Percentiles rank a stretch among this genome's conserved stretches.
phyloP scores from a whole-genome alignment of 2,888 invertebrate species.

The Tenthredo livida region DNA sequence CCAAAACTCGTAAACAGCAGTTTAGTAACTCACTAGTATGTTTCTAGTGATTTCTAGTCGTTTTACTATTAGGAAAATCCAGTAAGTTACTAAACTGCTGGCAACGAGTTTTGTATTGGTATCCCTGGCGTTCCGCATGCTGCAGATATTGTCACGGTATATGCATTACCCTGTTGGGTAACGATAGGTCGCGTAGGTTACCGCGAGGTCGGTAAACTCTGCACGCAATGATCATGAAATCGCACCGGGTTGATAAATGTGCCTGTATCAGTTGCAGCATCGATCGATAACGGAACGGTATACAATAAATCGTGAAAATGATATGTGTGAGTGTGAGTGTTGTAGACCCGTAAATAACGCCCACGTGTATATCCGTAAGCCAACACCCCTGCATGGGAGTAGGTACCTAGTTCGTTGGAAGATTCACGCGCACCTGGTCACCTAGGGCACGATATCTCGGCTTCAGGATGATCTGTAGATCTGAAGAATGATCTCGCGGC shows the following conservation, averaged over 20 bases:
- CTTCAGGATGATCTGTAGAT: constrained; percentile 47
- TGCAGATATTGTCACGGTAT: too few relatives aligned
- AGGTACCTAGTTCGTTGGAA: background rate
- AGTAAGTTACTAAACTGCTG: too few relatives aligned
- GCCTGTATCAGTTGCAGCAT: constrained; percentile 68
- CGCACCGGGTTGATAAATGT: constrained; percentile 61
- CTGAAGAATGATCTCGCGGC: constrained; percentile 41
- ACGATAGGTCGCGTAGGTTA: constrained; percentile 1
- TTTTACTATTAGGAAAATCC: too few relatives aligned
- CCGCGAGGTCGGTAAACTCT: background rate
- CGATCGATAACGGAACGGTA: constrained; percentile 60
- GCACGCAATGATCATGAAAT: constrained; percentile 28
- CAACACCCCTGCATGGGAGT: background rate
- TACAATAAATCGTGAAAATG: constrained; percentile 32
- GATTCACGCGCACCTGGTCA: constrained; percentile 55
- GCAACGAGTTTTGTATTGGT: too few relatives aligned
- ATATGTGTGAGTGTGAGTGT: background rate
- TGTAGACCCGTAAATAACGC: constrained; percentile 21
- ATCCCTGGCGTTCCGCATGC: too few relatives aligned
- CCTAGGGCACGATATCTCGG: constrained; percentile 37
- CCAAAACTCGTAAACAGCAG: too few relatives aligned
- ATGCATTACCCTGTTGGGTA: background rate
- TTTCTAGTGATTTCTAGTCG: too few relatives aligned
- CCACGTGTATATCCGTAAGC: constrained; percentile 3
- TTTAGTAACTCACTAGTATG: too few relatives aligned